phyloP scores from a whole-genome alignment of 2,113 vertebrate species.

The Heteronetta atricapilla region DNA sequence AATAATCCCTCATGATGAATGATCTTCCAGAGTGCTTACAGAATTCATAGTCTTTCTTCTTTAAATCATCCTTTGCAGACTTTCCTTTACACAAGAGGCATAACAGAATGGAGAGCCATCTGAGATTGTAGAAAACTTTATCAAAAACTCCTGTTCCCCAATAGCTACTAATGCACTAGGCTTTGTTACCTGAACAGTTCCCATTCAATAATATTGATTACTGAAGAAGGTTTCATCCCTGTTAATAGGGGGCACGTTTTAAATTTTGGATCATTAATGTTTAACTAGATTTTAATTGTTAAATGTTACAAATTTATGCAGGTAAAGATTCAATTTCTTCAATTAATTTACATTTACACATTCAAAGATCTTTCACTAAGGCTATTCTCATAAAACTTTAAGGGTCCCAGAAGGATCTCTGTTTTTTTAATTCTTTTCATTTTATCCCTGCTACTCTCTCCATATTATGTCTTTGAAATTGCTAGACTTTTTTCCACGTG shows the following conservation, averaged over 20 bases:
- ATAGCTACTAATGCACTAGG: constrained; percentile 32
- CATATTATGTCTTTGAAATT: constrained; percentile 49
- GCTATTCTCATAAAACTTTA: constrained; percentile 52
- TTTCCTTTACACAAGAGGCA: constrained; percentile 22
- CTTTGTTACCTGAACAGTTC: constrained; percentile 65
- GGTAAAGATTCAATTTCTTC: constrained; percentile 51
- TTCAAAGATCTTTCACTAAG: constrained; percentile 14
- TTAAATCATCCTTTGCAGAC: constrained; percentile 25
- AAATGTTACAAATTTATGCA: constrained; percentile 51
- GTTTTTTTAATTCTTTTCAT: constrained; percentile 39
- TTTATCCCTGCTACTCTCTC: constrained; percentile 12
- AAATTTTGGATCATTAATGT: constrained; percentile 57
- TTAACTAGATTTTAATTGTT: constrained; percentile 68
- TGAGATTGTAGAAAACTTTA: constrained; percentile 54
- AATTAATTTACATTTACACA: constrained; percentile 49
- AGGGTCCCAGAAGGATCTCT: constrained; percentile 31
- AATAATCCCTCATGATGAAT: constrained; percentile 29
- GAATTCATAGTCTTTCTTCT: constrained; percentile 56
- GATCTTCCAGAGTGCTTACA: constrained; percentile 26
- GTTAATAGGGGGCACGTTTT: constrained; percentile 44
- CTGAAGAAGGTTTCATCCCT: constrained; percentile 36
- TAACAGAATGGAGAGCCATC: constrained; percentile 39
- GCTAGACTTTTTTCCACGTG: constrained; percentile 23
- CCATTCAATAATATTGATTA: constrained; percentile 66
- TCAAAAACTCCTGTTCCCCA: neutral